These are phyloP conservation scores for Stegophylla sp. DNA, from an alignment of 2,888 invertebrate genomes.

Conservation along the genomic window DNA sequence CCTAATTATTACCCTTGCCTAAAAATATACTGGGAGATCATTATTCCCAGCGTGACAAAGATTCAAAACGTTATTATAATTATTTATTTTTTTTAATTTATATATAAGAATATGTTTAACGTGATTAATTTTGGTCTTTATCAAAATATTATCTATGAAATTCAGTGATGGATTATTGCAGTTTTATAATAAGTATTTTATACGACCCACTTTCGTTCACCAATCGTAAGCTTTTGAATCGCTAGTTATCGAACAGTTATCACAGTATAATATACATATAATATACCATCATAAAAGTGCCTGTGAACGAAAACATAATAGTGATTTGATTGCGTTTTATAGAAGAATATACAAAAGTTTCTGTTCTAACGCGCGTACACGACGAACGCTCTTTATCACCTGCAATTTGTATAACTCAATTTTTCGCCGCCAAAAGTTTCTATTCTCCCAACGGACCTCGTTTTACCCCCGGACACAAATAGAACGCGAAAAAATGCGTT, in stretches of 20 bases:
- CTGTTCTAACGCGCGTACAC: not conserved
- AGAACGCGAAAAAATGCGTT: not conserved
- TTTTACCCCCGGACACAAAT: not conserved
- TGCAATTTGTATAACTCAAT: not conserved
- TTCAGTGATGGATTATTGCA: too few relatives aligned
- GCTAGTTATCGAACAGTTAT: too few relatives aligned
- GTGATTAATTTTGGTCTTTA: too few relatives aligned
- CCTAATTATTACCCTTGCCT: too few relatives aligned
- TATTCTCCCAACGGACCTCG: slow-evolving; percentile 2
- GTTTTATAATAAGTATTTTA: not conserved
- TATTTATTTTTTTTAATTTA: too few relatives aligned
- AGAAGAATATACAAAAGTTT: slow-evolving; percentile 13
- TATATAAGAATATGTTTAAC: too few relatives aligned
- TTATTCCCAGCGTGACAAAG: too few relatives aligned
- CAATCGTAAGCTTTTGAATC: slow-evolving; percentile 1
- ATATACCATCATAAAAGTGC: too few relatives aligned
- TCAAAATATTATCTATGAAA: too few relatives aligned
- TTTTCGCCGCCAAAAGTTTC: not conserved
- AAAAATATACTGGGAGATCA: too few relatives aligned
- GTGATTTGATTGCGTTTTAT: slow-evolving; percentile 15
- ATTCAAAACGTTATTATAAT: too few relatives aligned
- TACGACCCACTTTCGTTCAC: not conserved
- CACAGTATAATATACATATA: not conserved
- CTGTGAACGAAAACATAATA: not conserved
- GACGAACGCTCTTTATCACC: not conserved